Evolutionary conservation across 2,113 vertebrate species (phyloP), one percentile per base, ranked within the genome.

Genomic region (Eurypyga helias): DNA sequence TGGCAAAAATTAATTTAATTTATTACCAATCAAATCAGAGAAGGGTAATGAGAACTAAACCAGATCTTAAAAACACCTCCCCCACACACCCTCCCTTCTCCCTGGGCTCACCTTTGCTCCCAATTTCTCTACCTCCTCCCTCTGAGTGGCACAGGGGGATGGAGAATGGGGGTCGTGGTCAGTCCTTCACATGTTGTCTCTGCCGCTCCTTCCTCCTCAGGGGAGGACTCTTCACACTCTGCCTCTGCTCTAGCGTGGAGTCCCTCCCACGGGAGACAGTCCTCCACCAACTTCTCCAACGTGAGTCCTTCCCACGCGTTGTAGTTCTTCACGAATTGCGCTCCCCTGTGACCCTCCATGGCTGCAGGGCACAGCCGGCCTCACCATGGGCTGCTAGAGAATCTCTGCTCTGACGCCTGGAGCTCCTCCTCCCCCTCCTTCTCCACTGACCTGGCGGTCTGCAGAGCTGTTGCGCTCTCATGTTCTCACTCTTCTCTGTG

Each of bases 61-160:
- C 28, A 12, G 24, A 51, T 25, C 28, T 49, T 48, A 77, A 36
- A 41, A 36, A 31, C n/a, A 61, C 45, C 34, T 49, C 60, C 15
- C 11, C 26, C 20, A 8, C 19, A 23, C 19, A 17, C 19, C 26
- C 26, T 29, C 20, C 19, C 34, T 62, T 51, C 26, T 62, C 62
- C 58, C 34, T 2, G 5, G n/a, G 28, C 57, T 61, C 18, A 33
- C 51, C 16, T 78, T 77, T 13, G 33, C 11, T 51, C 34, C 20
- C 3, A 3, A 41, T 9, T 78, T 51, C 28, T 51, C 34, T 51
- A 3, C 16, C 46, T 78, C 34, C 58, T 62, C 34, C 16, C 9
- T 0, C 9, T n/a, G 4, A 62, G 28, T 4, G 3, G 28, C 2
- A 2, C 60, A 51, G 29, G 28, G 34, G 20, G 21, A 41, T 1